Evolutionary conservation across 2,888 invertebrate species (phyloP), one percentile per base, ranked within the genome.

Genomic region (Dryomyza anilis): DNA sequence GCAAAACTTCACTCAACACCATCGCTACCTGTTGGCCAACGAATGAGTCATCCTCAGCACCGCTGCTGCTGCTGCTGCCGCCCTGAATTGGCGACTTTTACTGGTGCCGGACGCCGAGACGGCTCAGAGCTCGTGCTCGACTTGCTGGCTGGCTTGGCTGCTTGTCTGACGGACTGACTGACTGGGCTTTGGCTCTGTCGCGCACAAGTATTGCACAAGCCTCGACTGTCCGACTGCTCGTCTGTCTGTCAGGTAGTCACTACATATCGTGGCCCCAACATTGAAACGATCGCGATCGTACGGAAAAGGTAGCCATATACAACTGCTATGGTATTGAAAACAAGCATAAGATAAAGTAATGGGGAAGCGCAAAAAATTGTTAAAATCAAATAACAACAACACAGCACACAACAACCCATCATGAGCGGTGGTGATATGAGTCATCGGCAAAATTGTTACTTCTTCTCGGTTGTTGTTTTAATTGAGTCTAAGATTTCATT

Each of bases 401-500:
- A 29, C 30, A 53, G 30, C 19, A 53, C 46, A 23, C 25, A 25
- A 43, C 27, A 43, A 27, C 25, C 21, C 10, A 16, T 16, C 25
- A 5, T n/a, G n/a, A 23, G 27, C 27, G 14, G 14, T 16, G 19
- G 56, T 5, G 57, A 57, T n/a, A n/a, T 57, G 57, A 58, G 29
- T 58, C 58, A 58, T 45, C 23, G 45, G 7, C 25, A 27, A 45
- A 25, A 25, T 43, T 56, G 36, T 58, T 43, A n/a, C 46, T 16
- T 46, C 23, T 36, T 25, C 25, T 21, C 14, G 7, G 23, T 45
- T 45, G 45, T 45, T 58, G 45, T 58, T 58, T 45, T 57, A 45
- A 43, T 57, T 16, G 57, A 57, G 29, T 58, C 45, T 58, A 58
- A 58, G 27, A 45, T 58, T 58, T 58, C 58, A 45, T 27, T 58